Conservation (phyloP, 2,888 invertebrate species). For the Isotomurus palustris region DNA sequence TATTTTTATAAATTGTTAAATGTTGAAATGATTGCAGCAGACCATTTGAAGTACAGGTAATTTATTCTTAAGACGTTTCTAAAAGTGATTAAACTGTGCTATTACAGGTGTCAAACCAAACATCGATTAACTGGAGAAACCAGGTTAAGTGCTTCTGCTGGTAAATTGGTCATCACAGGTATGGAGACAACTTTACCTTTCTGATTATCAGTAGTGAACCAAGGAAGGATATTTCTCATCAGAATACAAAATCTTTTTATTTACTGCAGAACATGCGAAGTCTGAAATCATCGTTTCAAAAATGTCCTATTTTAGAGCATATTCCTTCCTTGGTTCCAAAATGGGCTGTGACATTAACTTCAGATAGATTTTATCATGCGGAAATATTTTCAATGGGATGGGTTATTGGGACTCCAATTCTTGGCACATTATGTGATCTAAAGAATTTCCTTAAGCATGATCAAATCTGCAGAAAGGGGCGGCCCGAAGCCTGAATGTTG, state of each 20-base stretch:
- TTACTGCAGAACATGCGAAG: neutral
- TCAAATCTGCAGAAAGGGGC: slow-evolving; percentile 45
- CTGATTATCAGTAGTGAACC: neutral
- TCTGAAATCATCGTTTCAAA: slow-evolving; percentile 1
- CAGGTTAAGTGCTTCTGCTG: slow-evolving; percentile 85
- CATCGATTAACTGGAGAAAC: slow-evolving; percentile 90
- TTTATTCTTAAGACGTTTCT: neutral
- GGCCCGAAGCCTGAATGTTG: slow-evolving; percentile 47
- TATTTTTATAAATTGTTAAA: neutral
- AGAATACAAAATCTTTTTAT: neutral
- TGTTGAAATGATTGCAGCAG: neutral
- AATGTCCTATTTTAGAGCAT: neutral
- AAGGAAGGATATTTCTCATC: slow-evolving; percentile 5
- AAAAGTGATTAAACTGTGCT: neutral
- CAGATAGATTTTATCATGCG: slow-evolving; percentile 38
- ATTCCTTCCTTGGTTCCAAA: slow-evolving; percentile 38
- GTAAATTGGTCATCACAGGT: slow-evolving; percentile 92
- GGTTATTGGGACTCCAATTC: no score
- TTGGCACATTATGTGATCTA: no score
- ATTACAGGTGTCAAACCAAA: slow-evolving; percentile 77
- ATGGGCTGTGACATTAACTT: slow-evolving; percentile 45
- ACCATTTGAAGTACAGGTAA: neutral
- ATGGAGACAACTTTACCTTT: slow-evolving; percentile 54
- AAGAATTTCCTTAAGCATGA: no score
- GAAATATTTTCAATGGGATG: no score